Base-by-base conservation (phyloP, 2,113 vertebrate species). In the Myodes glareolus region DNA sequence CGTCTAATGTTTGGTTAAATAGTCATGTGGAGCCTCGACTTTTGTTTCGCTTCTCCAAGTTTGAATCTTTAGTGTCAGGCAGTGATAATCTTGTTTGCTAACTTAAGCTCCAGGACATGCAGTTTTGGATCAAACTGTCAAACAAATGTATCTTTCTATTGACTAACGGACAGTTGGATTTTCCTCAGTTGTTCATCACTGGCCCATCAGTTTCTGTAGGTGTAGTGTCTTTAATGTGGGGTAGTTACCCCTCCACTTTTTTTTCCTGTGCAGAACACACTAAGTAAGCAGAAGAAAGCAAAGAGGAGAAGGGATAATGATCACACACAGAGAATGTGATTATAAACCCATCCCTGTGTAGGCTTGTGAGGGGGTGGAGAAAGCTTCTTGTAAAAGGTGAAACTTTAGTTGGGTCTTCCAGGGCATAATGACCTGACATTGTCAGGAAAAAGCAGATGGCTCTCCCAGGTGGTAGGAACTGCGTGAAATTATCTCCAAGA, bases 401-500 rank as follows among this genome's bases (percentile, higher is more conserved):
- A 72, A 72, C 23, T 47, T 55, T 2, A 61, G 27, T 42, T 82
- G 58, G 16, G 9, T 36, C 63, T 95, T 77, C 12, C 58, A 82
- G 76, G 50, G 31, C 85, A 80, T 39, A 42, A 70, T 87, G 55
- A 19, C n/a, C 67, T 67, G n/a, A 39, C 23, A 72, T 87, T n/a
- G 39, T 39, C 63, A 75, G n/a, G 31, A 17, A 45, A 89, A 82
- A 58, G 84, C 84, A 91, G 93, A 95, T n/a, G 78, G 61, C 36
- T n/a, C 47, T 88, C 65, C 88, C 90, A 90, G 84, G 92, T 92
- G 93, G 77, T 70, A 5, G 13, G 70, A 75, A 63, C 29, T 29
- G 21, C 36, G 4, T 0, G 80, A 93, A 70, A 10, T 31, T 31
- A 31, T 63, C 80, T 76, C 94, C 58, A 87, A 89, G 95, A 97